Evolutionary conservation across 1,140 invertebrate species (phyloP).

Genomic region (Bombyx mandarina): DNA sequence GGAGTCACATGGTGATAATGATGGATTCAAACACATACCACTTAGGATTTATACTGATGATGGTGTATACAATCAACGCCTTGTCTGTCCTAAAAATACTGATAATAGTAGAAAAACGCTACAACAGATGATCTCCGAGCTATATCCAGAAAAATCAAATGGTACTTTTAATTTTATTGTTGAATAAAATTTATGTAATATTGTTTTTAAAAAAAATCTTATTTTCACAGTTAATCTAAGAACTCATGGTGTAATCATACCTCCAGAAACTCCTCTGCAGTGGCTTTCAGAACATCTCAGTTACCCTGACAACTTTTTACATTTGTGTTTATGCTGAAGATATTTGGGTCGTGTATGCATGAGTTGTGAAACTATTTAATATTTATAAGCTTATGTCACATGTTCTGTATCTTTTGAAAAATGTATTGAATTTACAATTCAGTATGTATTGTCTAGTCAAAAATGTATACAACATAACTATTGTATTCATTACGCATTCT

Average conservation of each 20-base stretch:
- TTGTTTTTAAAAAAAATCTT: slow-evolving; percentile 3
- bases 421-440: too few species aligned
- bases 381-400: too few species aligned
- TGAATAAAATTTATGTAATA: too few species aligned
- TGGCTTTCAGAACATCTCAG: slow-evolving; percentile 98
- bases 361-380: neutral
- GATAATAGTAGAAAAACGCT: slow-evolving; percentile 83
- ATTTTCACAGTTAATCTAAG: slow-evolving; percentile 79
- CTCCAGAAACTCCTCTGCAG: slow-evolving; percentile 92
- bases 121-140: slow-evolving; percentile 79
- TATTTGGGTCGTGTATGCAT: neutral
- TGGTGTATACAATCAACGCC: slow-evolving; percentile 80
- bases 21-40: slow-evolving; percentile 93
- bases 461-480: too few species aligned
- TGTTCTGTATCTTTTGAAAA: too few species aligned
- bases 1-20: slow-evolving; percentile 83
- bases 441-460: too few species aligned
- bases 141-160: slow-evolving; percentile 75
- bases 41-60: slow-evolving; percentile 90
- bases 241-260: slow-evolving; percentile 92
- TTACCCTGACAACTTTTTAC: slow-evolving; percentile 98
- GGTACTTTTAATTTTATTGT: slow-evolving; percentile 36
- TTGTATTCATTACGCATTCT: too few species aligned
- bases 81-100: slow-evolving; percentile 82
- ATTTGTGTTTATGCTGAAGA: slow-evolving; percentile 77